These are phyloP conservation scores for Ranitomeya imitator DNA, from an alignment of 2,113 vertebrate genomes.

Conservation along the genomic window DNA sequence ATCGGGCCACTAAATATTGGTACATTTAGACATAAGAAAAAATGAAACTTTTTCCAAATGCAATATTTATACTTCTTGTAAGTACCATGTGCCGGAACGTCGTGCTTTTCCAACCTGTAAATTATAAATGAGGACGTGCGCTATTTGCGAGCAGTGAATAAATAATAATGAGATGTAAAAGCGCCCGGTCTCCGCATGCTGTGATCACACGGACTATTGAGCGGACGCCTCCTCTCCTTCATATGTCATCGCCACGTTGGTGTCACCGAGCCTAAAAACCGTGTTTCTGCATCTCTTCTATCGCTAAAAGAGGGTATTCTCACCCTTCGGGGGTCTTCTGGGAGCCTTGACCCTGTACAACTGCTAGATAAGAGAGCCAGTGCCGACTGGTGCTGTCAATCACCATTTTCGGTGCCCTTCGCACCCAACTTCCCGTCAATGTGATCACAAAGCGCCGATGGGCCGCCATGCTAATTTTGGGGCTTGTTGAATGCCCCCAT, in stretches of 20 bases:
- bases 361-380: too few species aligned
- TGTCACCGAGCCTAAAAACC: too few species aligned
- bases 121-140: background rate
- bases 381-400: too few species aligned
- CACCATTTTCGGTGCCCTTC: too few species aligned
- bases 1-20: background rate
- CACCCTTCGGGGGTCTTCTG: background rate
- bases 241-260: background rate
- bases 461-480: too few species aligned
- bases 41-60: background rate
- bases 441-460: too few species aligned
- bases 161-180: background rate
- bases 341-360: too few species aligned
- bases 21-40: background rate
- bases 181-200: background rate
- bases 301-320: background rate
- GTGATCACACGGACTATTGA: background rate
- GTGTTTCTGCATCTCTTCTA: background rate
- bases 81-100: background rate
- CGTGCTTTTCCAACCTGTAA: background rate
- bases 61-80: background rate
- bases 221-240: background rate
- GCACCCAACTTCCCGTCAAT: too few species aligned
- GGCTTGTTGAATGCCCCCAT: too few species aligned
- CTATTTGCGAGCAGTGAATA: slow-evolving; percentile 14